Percentiles rank a stretch among this genome's conserved stretches.
Conservation (phyloP, 2,888 invertebrate genomes). For the Opisthograptis luteolata region DNA sequence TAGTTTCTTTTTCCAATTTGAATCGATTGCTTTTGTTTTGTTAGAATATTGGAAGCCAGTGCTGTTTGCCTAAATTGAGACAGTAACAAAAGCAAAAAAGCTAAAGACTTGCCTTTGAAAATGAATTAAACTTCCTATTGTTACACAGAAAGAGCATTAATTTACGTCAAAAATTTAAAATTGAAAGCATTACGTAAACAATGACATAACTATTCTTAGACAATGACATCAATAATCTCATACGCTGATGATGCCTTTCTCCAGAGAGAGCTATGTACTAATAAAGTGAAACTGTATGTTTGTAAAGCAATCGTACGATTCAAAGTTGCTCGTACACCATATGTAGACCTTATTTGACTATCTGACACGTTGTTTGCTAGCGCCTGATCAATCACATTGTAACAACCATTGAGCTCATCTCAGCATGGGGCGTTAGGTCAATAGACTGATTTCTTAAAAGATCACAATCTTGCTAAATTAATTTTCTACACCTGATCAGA, state of each 20-base stretch:
- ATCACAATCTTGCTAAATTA: no score
- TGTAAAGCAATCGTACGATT: conserved; percentile 42
- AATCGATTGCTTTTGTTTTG: background rate
- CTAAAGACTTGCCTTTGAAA: no score
- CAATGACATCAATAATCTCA: conserved; percentile 39
- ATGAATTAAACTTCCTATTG: conserved; percentile 29
- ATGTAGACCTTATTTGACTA: no score
- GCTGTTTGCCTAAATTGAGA: background rate
- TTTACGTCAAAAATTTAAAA: conserved; percentile 26
- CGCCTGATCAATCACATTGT: no score
- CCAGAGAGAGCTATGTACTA: conserved; percentile 33
- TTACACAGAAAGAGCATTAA: conserved; percentile 10
- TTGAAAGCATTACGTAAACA: conserved; percentile 32
- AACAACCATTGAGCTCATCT: no score
- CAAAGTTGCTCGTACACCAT: conserved; percentile 24
- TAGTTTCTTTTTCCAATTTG: background rate
- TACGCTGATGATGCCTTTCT: conserved; percentile 42
- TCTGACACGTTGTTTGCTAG: no score
- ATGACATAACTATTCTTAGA: conserved; percentile 25
- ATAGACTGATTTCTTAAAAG: no score
- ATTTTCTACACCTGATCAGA: no score
- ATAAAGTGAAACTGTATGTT: conserved; percentile 44
- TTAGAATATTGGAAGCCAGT: background rate
- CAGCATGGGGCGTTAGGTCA: no score
- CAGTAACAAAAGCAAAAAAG: background rate